Percentiles rank a stretch among this genome's conserved stretches.
Conservation (phyloP, 2,888 invertebrate species). For the Sisyra nigra region DNA sequence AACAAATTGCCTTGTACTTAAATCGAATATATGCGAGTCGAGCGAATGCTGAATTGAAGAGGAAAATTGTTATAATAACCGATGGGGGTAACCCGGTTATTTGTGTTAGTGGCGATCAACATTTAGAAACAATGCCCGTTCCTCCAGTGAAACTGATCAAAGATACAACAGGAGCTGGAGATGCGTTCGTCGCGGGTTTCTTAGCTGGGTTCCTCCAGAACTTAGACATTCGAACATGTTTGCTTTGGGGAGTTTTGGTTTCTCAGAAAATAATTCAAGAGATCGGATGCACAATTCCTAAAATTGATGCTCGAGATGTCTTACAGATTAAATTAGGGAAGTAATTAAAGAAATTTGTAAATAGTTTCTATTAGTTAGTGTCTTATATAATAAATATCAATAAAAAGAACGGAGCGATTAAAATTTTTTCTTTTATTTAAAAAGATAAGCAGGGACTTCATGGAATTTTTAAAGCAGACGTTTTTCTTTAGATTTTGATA, state of each 20-base stretch:
- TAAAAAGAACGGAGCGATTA: too few species aligned
- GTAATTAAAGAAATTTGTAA: too few species aligned
- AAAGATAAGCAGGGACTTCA: too few species aligned
- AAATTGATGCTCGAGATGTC: neutral
- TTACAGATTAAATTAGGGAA: too few species aligned
- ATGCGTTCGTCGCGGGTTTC: constrained; percentile 41
- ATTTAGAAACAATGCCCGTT: constrained; percentile 19
- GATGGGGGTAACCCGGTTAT: constrained; percentile 39
- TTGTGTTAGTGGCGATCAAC: constrained; percentile 21
- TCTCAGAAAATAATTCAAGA: constrained; percentile 31
- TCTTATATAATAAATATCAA: too few species aligned
- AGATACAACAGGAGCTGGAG: constrained; percentile 43
- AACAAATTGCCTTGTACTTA: constrained; percentile 16
- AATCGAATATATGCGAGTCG: constrained; percentile 9
- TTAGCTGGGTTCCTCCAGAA: constrained; percentile 26
- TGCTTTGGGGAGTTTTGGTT: constrained; percentile 27
- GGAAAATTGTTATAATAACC: constrained; percentile 42
- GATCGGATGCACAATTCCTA: constrained; percentile 31
- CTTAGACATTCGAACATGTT: constrained; percentile 25
- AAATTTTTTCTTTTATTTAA: too few species aligned
- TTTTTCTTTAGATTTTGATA: too few species aligned
- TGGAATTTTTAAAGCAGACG: too few species aligned
- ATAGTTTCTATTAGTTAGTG: too few species aligned
- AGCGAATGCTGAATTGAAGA: constrained; percentile 7
- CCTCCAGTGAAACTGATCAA: constrained; percentile 27